A percentile compares a stretch with the other conserved stretches of the same genome.
Evolutionary conservation across 2,797 vertebrate species (phyloP).

Genomic region (Zalophus californianus): DNA sequence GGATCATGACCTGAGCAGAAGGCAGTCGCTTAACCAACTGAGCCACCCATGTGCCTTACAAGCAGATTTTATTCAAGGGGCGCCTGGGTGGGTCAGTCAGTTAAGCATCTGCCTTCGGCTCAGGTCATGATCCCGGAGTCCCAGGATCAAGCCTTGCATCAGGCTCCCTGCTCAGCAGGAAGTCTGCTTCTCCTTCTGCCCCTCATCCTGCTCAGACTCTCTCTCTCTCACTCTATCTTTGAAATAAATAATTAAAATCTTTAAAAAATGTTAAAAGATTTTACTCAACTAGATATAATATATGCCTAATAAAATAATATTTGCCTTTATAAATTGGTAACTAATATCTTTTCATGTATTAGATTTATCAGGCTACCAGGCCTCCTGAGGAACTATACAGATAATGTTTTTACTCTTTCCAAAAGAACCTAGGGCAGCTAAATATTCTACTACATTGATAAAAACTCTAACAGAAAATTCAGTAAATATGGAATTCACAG

Average conservation of each 20-base stretch:
- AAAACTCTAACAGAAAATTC: background rate
- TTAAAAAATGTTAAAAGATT: background rate
- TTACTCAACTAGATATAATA: background rate
- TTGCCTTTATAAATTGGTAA: slow-evolving; percentile 10
- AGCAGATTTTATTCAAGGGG: background rate
- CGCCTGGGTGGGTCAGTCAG: too few relatives aligned
- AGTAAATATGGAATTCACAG: background rate
- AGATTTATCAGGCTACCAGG: background rate
- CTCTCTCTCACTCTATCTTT: too few relatives aligned
- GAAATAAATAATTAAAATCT: too few relatives aligned
- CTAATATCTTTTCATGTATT: background rate
- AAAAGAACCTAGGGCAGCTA: background rate
- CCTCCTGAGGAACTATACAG: background rate
- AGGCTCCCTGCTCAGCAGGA: too few relatives aligned
- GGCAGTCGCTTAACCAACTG: too few relatives aligned
- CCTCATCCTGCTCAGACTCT: too few relatives aligned
- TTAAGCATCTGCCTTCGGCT: too few relatives aligned
- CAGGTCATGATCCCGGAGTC: too few relatives aligned
- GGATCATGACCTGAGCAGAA: too few relatives aligned
- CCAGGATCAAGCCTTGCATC: too few relatives aligned
- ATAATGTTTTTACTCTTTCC: background rate
- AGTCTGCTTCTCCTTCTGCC: too few relatives aligned
- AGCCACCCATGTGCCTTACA: background rate
- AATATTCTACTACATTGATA: background rate
- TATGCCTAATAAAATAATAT: background rate